Evolutionary conservation across 2,113 vertebrate genomes (phyloP).

Genomic region (Malurus melanocephalus): DNA sequence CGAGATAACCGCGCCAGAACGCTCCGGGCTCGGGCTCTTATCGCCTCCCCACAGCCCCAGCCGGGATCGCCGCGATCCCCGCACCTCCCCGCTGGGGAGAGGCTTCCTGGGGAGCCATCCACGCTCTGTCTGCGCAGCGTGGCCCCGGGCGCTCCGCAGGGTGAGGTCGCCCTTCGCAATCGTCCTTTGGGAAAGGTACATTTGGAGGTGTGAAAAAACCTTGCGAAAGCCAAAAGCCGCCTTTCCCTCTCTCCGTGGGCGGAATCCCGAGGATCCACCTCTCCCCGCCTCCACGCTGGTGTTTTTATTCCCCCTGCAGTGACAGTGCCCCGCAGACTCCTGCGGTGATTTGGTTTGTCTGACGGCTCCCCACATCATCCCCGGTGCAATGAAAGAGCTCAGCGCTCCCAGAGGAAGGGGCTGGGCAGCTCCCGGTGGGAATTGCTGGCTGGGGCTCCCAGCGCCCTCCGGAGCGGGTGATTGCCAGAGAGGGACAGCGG

Average conservation of each 20-base stretch:
- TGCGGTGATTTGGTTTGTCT: not conserved
- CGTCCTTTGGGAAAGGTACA: not conserved
- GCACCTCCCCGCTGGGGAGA: not conserved
- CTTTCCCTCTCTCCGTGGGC: not conserved
- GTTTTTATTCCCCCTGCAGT: not conserved
- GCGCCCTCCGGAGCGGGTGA: not conserved
- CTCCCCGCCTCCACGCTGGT: not conserved
- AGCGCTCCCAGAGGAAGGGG: not conserved
- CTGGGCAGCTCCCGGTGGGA: not conserved
- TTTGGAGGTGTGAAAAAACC: not conserved
- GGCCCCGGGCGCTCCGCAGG: rapidly evolving
- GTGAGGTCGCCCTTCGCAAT: not conserved
- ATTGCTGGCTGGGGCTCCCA: not conserved
- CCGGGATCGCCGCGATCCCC: rapidly evolving
- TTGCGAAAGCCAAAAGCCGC: not conserved
- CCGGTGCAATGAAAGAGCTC: not conserved
- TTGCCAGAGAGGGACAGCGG: not conserved
- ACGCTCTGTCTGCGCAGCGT: not conserved
- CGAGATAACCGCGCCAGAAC: not conserved
- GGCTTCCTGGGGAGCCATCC: rapidly evolving
- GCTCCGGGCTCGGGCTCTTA: not conserved
- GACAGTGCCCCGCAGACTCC: not conserved
- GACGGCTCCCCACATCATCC: not conserved
- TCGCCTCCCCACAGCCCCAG: not conserved
- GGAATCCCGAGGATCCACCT: not conserved